Percentiles rank a stretch among this genome's conserved stretches.
These are phyloP conservation scores for Danio rerio DNA, from an alignment of 2,113 vertebrate genomes.

Conservation along the genomic window GRCz12tu NC_133185.1:44558501-44559000, in stretches of 20 bases:
- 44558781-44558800: background rate
- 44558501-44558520: slow-evolving; percentile 64
- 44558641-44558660: slow-evolving; percentile 39
- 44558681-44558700: background rate
- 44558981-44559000: no score
- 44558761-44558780: slow-evolving; percentile 27
- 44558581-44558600: slow-evolving; percentile 31
- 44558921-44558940: no score
- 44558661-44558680: background rate
- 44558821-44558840: background rate
- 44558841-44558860: background rate
- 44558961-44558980: no score
- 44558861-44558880: background rate
- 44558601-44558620: slow-evolving; percentile 28
- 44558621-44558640: slow-evolving; percentile 35
- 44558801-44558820: background rate
- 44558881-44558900: background rate
- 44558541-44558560: slow-evolving; percentile 65
- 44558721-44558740: slow-evolving; percentile 20
- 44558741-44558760: background rate
- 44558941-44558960: no score
- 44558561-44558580: slow-evolving; percentile 45
- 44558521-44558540: slow-evolving; percentile 57
- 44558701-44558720: background rate
- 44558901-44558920: background rate